These are phyloP conservation scores for Megamerina dolium DNA, from an alignment of 2,888 invertebrate species.

Conservation along the genomic window DNA sequence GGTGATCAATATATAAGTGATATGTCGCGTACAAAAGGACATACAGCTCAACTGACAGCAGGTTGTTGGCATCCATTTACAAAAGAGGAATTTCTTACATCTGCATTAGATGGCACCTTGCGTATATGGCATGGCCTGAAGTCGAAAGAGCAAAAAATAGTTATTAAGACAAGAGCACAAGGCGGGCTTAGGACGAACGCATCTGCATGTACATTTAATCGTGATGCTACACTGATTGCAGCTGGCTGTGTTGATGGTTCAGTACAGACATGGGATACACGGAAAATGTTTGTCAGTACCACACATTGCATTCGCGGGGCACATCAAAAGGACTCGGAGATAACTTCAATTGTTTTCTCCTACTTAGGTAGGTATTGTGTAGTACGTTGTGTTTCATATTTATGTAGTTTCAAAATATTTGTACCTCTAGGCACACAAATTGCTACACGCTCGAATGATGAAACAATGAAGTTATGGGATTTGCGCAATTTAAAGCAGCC, in stretches of 20 bases:
- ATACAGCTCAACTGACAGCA: slow-evolving; percentile 82
- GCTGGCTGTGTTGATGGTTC: slow-evolving; percentile 88
- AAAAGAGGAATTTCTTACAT: slow-evolving; percentile 89
- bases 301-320: slow-evolving; percentile 70
- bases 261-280: slow-evolving; percentile 90
- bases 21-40: slow-evolving; percentile 89
- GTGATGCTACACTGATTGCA: slow-evolving; percentile 81
- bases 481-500: slow-evolving; percentile 75
- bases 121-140: slow-evolving; percentile 84
- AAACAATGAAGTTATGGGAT: slow-evolving; percentile 94
- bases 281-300: slow-evolving; percentile 85
- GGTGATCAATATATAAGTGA: slow-evolving; percentile 96
- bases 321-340: slow-evolving; percentile 73
- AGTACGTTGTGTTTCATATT: not conserved
- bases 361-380: slow-evolving; percentile 61
- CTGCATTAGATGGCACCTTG: slow-evolving; percentile 88
- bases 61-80: slow-evolving; percentile 92
- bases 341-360: slow-evolving; percentile 80
- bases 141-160: slow-evolving; percentile 68
- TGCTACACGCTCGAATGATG: slow-evolving; percentile 82
- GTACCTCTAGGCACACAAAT: slow-evolving; percentile 46
- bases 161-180: slow-evolving; percentile 81
- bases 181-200: slow-evolving; percentile 84
- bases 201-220: slow-evolving; percentile 73
- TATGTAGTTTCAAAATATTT: not conserved